Percentiles rank a stretch among this genome's conserved stretches.
These are phyloP conservation scores for Oceanodroma tethys DNA, from an alignment of 2,113 vertebrate species.

Conservation along the genomic window DNA sequence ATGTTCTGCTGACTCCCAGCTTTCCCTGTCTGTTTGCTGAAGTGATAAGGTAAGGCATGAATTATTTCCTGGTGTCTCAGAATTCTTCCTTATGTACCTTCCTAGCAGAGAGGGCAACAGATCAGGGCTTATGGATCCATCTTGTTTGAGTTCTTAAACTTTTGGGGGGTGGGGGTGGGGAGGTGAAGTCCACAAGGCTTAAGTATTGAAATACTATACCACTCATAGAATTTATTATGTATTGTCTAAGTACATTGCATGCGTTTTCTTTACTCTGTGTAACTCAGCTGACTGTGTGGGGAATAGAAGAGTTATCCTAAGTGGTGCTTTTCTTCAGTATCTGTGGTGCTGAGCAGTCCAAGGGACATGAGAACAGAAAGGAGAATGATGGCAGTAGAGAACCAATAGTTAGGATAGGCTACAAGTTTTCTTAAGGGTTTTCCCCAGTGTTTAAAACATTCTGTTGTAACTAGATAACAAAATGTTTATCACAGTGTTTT, in stretches of 20 bases:
- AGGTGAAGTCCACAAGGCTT: background rate
- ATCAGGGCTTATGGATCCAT: background rate
- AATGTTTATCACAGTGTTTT: background rate
- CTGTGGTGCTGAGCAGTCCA: background rate
- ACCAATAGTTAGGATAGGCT: background rate
- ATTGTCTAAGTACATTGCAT: fast-evolving
- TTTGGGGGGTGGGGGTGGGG: too few relatives aligned
- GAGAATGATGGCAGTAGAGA: background rate
- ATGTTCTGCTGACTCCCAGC: background rate
- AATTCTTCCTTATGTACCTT: background rate
- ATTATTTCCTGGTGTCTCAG: background rate
- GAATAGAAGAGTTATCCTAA: background rate
- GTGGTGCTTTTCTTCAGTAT: background rate
- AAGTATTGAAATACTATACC: background rate
- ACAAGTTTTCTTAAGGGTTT: background rate
- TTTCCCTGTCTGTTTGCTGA: background rate
- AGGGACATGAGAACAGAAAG: fast-evolving
- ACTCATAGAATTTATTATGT: background rate
- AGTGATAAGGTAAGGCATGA: background rate
- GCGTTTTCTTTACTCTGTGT: background rate
- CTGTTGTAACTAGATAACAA: background rate
- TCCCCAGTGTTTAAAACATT: background rate
- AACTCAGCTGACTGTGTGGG: background rate
- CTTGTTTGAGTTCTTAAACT: background rate
- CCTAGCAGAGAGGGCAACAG: background rate